Base-by-base conservation (phyloP, 2,888 invertebrate genomes). In the Pimpla rufipes region DNA sequence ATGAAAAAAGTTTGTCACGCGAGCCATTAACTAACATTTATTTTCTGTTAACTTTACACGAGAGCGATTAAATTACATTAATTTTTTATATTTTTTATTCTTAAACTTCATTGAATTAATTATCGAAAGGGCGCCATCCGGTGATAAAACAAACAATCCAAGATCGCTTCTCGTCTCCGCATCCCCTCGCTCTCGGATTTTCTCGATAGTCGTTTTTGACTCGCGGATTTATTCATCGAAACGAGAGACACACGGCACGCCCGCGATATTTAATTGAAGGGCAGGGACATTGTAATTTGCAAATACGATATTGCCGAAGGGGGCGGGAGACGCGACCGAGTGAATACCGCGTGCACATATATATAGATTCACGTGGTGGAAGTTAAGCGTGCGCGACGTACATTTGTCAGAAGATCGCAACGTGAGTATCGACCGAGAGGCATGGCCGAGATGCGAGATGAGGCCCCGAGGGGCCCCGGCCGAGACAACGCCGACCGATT, bases 341-440 rank as follows among this genome's bases (percentile, higher is more conserved):
- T 11, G 29, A n/a, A 55, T 40, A 23, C 50, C 16, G n/a, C 16
- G 37, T 35, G 13, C 7, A 45, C 50, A 59, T 59, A 42, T 59
- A 8, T 55, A 57, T n/a, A 57, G 35, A 59, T 57, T 47, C 47
- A 13, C 8, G 35, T 70, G 47, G 40, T n/a, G 62, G 64, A 64
- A 55, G 21, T 82, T 85, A 86, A 88, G 84, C 84, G 84, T 80
- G 76, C 52, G 50, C 73, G 76, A 70, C 62, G 68, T 23, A 57
- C 86, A 89, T 89, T 88, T 87, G 86, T 87, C 86, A 85, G 83
- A 76, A 16, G 29, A 10, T 11, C 29, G 29, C 29, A 29, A 29
- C 29, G 50, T 40, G 55, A 5, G 21, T 35, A 52, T 47, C 37
- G 66, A 40, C n/a, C 29, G 29, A 2, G 29, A 2, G 13, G 7